These are phyloP conservation scores for Diaprepes abbreviatus DNA, from an alignment of 2,888 invertebrate genomes.

Conservation along the genomic window DNA sequence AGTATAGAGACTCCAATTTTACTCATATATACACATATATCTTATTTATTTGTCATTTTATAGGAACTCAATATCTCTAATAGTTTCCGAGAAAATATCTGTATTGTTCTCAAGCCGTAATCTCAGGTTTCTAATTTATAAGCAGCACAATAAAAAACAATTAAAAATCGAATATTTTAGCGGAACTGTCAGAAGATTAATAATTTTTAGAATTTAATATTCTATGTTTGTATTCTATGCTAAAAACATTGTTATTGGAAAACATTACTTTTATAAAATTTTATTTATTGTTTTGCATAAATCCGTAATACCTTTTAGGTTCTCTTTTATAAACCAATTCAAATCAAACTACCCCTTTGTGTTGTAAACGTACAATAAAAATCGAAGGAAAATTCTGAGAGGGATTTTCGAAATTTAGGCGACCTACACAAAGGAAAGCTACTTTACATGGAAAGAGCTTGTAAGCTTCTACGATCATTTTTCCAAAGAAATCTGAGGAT, in stretches of 20 bases:
- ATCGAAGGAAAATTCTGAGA: slow-evolving; percentile 17
- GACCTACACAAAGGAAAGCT: slow-evolving; percentile 21
- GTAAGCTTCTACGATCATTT: slow-evolving; percentile 23
- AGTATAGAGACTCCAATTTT: too few relatives aligned
- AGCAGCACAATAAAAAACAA: too few relatives aligned
- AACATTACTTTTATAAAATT: neutral
- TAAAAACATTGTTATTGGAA: neutral
- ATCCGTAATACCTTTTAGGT: neutral
- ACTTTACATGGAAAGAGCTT: slow-evolving; percentile 38
- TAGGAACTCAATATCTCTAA: too few relatives aligned
- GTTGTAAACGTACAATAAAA: slow-evolving; percentile 18
- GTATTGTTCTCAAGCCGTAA: too few relatives aligned
- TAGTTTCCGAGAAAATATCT: too few relatives aligned
- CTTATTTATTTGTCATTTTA: too few relatives aligned
- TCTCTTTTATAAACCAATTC: slow-evolving; percentile 1
- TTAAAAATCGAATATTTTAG: too few relatives aligned
- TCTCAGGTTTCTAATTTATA: too few relatives aligned
- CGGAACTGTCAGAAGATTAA: too few relatives aligned
- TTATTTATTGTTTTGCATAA: slow-evolving; percentile 5
- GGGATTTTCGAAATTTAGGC: slow-evolving; percentile 21
- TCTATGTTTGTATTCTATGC: neutral
- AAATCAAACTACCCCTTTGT: slow-evolving; percentile 8
- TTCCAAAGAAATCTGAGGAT: slow-evolving; percentile 13
- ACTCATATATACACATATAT: too few relatives aligned
- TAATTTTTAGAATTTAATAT: too few relatives aligned